These are phyloP conservation scores for Rhizoglyphus robini DNA, from an alignment of 1,140 invertebrate genomes.

Conservation along the genomic window DNA sequence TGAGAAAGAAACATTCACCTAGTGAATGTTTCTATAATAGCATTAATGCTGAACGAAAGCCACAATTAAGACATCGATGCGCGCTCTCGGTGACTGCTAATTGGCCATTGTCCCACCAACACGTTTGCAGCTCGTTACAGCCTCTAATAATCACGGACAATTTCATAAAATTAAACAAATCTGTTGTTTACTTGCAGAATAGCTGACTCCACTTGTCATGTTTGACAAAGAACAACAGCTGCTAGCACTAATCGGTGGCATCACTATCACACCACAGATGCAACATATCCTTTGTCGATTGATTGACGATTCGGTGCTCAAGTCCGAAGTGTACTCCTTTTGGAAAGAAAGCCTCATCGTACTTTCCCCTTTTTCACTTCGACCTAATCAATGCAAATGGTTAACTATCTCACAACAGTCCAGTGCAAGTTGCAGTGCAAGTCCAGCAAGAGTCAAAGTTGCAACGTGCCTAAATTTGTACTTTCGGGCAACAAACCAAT, in stretches of 20 bases:
- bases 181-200: background rate
- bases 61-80: background rate
- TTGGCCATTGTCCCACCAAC: background rate
- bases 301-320: slow-evolving; percentile 47
- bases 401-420: too few species aligned
- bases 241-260: too few species aligned
- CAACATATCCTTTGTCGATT: slow-evolving; percentile 38
- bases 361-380: slow-evolving; percentile 50
- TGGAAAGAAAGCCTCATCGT: slow-evolving; percentile 51
- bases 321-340: slow-evolving; percentile 49
- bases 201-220: background rate
- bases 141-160: background rate
- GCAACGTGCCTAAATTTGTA: too few species aligned
- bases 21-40: too few species aligned
- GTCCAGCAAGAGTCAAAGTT: too few species aligned
- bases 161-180: background rate
- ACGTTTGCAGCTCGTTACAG: background rate
- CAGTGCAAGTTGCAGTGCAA: too few species aligned
- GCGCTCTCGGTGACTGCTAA: background rate
- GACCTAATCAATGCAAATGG: too few species aligned
- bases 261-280: slow-evolving; percentile 29
- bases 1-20: too few species aligned
- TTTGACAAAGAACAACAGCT: too few species aligned
- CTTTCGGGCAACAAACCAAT: too few species aligned
- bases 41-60: background rate